Percentiles rank a stretch among this genome's conserved stretches.
These are phyloP conservation scores for Leucopternis melanops DNA, from an alignment of 2,113 vertebrate species.

Conservation along the genomic window DNA sequence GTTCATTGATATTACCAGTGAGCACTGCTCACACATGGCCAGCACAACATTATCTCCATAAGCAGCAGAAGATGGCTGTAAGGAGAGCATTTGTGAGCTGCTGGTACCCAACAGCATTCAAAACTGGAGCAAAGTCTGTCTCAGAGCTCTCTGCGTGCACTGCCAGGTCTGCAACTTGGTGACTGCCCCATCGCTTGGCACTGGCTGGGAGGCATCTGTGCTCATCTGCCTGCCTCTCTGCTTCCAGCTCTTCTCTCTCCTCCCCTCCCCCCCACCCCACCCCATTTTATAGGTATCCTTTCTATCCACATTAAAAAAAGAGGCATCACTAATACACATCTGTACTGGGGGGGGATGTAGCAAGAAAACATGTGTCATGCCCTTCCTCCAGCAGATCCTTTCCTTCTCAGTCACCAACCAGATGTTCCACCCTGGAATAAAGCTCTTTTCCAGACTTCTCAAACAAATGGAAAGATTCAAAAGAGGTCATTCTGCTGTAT, in stretches of 20 bases:
- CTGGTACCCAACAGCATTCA: neutral
- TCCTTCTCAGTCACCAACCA: neutral
- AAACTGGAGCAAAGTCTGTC: neutral
- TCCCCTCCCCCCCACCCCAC: rapidly evolving
- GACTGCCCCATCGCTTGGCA: neutral
- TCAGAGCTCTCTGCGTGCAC: neutral
- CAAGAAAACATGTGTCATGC: neutral
- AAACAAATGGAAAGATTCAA: neutral
- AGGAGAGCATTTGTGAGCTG: neutral
- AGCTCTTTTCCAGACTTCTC: neutral
- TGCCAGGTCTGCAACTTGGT: neutral
- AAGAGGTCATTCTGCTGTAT: neutral
- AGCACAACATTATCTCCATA: neutral
- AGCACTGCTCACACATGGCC: rapidly evolving
- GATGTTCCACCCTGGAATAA: neutral
- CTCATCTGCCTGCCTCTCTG: neutral
- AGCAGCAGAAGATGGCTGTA: neutral
- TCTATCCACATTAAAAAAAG: neutral
- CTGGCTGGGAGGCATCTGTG: neutral
- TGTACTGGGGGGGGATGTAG: neutral
- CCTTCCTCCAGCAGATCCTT: neutral
- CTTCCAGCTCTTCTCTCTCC: neutral
- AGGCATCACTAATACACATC: neutral
- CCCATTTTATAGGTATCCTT: neutral
- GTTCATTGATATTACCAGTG: neutral